A percentile compares a stretch with the other conserved stretches of the same genome.
Conservation (phyloP, 1,140 invertebrate genomes). For the Drosophila simulans region DNA sequence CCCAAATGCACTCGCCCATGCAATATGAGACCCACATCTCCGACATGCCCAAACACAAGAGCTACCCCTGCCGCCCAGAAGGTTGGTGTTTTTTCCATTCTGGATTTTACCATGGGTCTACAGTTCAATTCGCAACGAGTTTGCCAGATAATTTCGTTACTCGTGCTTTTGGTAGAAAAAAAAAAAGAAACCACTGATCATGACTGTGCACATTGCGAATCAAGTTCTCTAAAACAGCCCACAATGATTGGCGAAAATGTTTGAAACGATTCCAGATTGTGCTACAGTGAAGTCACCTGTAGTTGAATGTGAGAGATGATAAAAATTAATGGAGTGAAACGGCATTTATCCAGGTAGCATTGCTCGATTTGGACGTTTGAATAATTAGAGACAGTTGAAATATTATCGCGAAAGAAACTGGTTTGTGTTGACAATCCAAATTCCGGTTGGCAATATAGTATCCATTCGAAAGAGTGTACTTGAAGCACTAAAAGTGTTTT, state of each 20-base stretch:
- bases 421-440: constrained; percentile 26
- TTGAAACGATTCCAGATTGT: constrained; percentile 45
- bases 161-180: constrained; percentile 34
- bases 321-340: constrained; percentile 1
- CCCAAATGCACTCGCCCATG: constrained; percentile 33
- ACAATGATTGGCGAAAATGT: constrained; percentile 59
- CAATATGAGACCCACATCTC: constrained; percentile 30
- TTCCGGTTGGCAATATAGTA: constrained; percentile 12
- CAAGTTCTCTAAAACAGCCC: constrained; percentile 49
- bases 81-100: constrained; percentile 10
- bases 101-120: constrained; percentile 21
- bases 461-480: not conserved
- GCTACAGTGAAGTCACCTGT: constrained; percentile 29
- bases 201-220: constrained; percentile 50
- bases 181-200: constrained; percentile 43
- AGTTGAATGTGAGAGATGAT: not conserved
- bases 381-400: constrained; percentile 5
- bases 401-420: constrained; percentile 21
- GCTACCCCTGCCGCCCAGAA: constrained; percentile 3
- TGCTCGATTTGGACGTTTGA: not conserved
- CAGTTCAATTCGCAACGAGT: constrained; percentile 35
- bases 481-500: not conserved
- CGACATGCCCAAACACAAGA: not conserved
- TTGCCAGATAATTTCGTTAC: constrained; percentile 45
- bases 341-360: not conserved